phyloP scores from a whole-genome alignment of 2,113 vertebrate species.

The Tragelaphus scriptus region DNA sequence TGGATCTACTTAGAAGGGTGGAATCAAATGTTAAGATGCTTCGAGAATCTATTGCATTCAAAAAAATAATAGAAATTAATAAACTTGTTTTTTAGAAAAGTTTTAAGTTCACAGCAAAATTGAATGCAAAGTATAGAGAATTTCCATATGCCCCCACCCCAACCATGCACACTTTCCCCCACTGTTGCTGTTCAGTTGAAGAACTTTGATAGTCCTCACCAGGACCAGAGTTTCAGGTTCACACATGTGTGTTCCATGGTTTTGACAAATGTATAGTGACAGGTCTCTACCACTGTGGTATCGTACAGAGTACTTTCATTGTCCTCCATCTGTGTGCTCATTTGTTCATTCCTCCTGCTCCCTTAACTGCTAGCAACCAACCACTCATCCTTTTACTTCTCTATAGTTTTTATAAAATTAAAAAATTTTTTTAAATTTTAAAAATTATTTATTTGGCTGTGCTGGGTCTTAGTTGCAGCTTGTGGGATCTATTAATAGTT shows the following conservation, averaged over 20 bases:
- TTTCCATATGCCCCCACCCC: background rate
- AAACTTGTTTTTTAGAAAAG: background rate
- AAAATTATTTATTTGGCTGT: background rate
- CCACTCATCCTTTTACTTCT: background rate
- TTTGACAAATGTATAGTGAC: background rate
- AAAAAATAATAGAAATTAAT: background rate
- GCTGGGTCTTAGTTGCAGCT: background rate
- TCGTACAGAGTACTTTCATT: accelerated
- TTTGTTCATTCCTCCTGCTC: background rate
- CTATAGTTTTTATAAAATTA: background rate
- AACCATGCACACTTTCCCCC: background rate
- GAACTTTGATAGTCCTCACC: background rate
- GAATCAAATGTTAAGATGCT: background rate
- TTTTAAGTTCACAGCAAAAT: background rate
- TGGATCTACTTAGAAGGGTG: background rate
- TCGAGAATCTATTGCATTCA: background rate
- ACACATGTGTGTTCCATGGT: accelerated
- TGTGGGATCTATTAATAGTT: background rate
- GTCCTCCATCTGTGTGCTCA: background rate
- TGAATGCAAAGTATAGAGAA: background rate
- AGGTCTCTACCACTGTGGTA: accelerated
- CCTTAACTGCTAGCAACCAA: background rate
- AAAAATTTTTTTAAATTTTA: accelerated
- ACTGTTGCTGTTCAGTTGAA: accelerated
- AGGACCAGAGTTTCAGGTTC: background rate